Evolutionary conservation across 2,113 vertebrate species (phyloP).

Genomic region (Chamaea fasciata): DNA sequence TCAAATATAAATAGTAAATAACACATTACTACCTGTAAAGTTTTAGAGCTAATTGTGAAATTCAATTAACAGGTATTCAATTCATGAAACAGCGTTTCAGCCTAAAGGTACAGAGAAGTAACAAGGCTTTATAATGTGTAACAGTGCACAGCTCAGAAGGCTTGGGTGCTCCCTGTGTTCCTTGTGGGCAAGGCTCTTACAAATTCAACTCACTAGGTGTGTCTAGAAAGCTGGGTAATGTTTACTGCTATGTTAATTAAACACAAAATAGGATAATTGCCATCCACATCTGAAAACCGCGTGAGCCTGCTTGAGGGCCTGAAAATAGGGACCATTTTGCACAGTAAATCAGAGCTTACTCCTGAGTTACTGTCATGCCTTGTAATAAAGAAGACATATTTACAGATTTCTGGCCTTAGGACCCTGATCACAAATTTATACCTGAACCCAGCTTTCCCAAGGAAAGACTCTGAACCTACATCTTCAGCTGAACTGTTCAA

Average conservation of each 20-base stretch:
- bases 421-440: background rate
- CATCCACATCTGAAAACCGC: background rate
- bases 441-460: background rate
- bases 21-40: background rate
- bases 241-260: background rate
- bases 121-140: background rate
- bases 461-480: background rate
- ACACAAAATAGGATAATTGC: background rate
- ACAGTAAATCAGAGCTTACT: background rate
- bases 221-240: background rate
- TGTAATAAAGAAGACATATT: background rate
- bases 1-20: background rate
- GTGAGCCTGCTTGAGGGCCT: background rate
- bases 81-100: background rate
- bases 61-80: background rate
- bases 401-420: background rate
- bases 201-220: background rate
- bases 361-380: background rate
- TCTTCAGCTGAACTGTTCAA: background rate
- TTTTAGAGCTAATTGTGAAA: background rate
- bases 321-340: background rate
- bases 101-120: background rate
- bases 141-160: fast-evolving
- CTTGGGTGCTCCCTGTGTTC: background rate
- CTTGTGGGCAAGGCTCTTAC: background rate